phyloP scores from a whole-genome alignment of 1,140 invertebrate genomes.

The Coptotermes formosanus region DNA sequence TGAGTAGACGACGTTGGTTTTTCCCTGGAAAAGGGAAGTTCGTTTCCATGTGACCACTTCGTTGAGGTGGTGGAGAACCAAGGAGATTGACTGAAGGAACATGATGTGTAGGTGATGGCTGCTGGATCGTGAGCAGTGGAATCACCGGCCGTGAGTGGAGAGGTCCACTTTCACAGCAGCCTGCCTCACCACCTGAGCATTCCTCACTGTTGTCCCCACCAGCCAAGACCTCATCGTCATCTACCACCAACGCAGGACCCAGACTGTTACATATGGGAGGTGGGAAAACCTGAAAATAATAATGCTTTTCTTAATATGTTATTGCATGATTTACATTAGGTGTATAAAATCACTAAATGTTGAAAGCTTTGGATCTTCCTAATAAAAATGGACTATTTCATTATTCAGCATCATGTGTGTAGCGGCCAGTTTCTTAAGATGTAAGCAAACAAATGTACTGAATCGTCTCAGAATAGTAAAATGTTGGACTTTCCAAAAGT shows the following conservation, averaged over 20 bases:
- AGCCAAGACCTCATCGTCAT: slow-evolving; percentile 10
- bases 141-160: slow-evolving; percentile 48
- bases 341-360: no score
- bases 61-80: slow-evolving; percentile 62
- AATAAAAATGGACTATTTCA: no score
- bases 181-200: background rate
- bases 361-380: no score
- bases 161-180: background rate
- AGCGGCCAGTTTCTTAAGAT: no score
- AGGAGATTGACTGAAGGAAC: slow-evolving; percentile 46
- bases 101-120: slow-evolving; percentile 56
- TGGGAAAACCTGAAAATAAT: no score
- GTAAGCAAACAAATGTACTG: no score
- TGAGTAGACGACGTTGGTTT: slow-evolving; percentile 44
- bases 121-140: slow-evolving; percentile 60
- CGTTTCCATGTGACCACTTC: slow-evolving; percentile 38
- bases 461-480: no score
- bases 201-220: background rate
- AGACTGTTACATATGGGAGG: background rate
- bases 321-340: no score
- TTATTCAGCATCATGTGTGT: no score
- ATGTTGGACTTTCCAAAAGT: no score
- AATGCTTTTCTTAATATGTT: no score
- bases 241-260: background rate
- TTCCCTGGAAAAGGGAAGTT: slow-evolving; percentile 48